Evolutionary conservation across 92 coral and sea anemone species (phyloP), one percentile per base, ranked within the genome.

Genomic region (Phenganax stokvisi): DNA sequence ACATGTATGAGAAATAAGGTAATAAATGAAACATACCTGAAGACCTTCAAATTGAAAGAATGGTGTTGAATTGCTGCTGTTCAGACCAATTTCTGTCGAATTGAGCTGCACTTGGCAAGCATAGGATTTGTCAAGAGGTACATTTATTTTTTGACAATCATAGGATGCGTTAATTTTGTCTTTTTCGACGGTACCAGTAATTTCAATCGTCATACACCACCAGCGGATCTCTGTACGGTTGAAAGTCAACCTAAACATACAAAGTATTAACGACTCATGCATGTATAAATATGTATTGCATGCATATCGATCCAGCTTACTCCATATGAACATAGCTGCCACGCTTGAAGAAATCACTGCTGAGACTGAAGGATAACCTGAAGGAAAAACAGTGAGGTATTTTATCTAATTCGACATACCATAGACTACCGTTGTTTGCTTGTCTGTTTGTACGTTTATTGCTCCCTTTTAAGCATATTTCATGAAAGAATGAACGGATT

Each of bases 21-120:
- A 37, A 37, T 37, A 37, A 37, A 37, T 5, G 59, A 54, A 67
- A 30, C 77, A 28, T 85, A 90, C 94, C 94, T 90, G 94, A 57
- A 90, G 84, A 66, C 85, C 75, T 28, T 13, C 15, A 47, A 90
- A 86, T 58, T 17, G 54, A 16, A 90, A 15, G 25, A 20, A 0
- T 20, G 25, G 25, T 62, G 77, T 16, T 20, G 86, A 72, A 57
- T 2, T 6, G 25, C 16, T 17, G 25, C 11, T 56, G 30, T 29
- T 56, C 11, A 25, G 30, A 31, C 30, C 29, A 9, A 37, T 0
- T 37, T 20, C 10, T 15, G 37, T 62, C 37, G 53, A 68, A 10
- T 84, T 71, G 51, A 62, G 10, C 0, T 56, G 67, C 28, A 51
- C 64, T 69, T 88, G 73, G 55, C 93, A 90, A 61, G 87, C 87